phyloP scores from a whole-genome alignment of 2,888 invertebrate genomes.

The Polymixis lichenea region DNA sequence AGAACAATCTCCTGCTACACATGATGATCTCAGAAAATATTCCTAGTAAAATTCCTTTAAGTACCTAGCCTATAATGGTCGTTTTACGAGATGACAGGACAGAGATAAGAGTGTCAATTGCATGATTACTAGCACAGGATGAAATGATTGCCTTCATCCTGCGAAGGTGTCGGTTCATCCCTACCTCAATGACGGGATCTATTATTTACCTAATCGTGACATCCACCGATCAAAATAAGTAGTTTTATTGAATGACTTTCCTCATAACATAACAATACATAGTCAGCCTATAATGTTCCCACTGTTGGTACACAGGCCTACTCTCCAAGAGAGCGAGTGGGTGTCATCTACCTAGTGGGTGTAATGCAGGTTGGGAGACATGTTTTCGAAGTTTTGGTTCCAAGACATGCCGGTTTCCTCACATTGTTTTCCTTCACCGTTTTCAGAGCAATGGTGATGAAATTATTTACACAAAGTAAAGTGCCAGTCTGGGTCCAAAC shows the following conservation, averaged over 20 bases:
- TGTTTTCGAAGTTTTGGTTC: too few relatives aligned
- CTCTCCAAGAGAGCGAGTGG: too few relatives aligned
- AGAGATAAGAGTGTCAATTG: slow-evolving; percentile 14
- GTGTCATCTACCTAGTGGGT: too few relatives aligned
- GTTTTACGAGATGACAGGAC: slow-evolving; percentile 9
- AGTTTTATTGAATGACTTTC: background rate
- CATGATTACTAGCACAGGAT: slow-evolving; percentile 1
- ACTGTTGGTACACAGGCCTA: too few relatives aligned
- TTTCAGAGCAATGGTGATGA: too few relatives aligned
- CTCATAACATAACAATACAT: background rate
- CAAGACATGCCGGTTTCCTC: too few relatives aligned
- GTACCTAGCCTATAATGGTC: background rate
- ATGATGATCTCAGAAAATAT: background rate
- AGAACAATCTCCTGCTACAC: background rate
- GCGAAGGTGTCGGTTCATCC: background rate
- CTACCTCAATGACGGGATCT: slow-evolving; percentile 12
- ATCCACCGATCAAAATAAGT: background rate
- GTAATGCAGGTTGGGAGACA: too few relatives aligned
- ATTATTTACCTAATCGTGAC: background rate
- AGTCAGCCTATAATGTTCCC: too few relatives aligned
- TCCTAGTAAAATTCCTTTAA: background rate
- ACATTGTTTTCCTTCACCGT: too few relatives aligned
- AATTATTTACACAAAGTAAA: too few relatives aligned
- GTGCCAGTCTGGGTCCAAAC: too few relatives aligned
- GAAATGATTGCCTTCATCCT: slow-evolving; percentile 7